phyloP scores from a whole-genome alignment of 2,113 vertebrate species.

The Heteronetta atricapilla region DNA sequence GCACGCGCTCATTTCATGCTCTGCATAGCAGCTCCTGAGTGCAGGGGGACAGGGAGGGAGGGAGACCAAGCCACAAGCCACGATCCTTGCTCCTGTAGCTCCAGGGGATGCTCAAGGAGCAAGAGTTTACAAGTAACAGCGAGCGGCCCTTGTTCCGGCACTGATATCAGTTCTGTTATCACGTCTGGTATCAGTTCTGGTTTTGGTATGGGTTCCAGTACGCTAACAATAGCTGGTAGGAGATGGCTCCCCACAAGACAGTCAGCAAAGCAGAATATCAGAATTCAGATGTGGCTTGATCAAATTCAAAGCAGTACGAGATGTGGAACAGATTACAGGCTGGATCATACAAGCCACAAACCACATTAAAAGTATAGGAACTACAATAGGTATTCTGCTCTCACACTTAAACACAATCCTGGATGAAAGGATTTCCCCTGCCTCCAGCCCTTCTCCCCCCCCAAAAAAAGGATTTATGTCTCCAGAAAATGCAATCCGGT shows the following conservation, averaged over 20 bases:
- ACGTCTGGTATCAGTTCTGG: neutral
- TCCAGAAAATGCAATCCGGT: conserved; percentile 35
- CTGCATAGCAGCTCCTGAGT: neutral
- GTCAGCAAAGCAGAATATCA: neutral
- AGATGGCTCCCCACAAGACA: conserved; percentile 10
- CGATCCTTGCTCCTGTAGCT: neutral
- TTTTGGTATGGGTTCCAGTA: neutral
- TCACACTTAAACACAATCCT: neutral
- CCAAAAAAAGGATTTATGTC: conserved; percentile 35
- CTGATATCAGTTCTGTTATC: neutral
- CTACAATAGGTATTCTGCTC: conserved; percentile 56
- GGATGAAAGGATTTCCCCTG: conserved; percentile 47
- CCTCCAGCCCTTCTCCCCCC: conserved; percentile 8
- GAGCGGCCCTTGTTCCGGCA: neutral
- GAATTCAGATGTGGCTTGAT: conserved; percentile 25
- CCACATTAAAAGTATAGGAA: neutral
- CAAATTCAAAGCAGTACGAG: conserved; percentile 26
- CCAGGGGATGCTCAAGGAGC: neutral
- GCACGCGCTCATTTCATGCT: conserved; percentile 31
- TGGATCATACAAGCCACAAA: conserved; percentile 35
- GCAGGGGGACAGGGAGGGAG: neutral
- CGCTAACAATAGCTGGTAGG: neutral
- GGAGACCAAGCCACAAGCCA: neutral
- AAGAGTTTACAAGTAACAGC: neutral
- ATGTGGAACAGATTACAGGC: conserved; percentile 43